Conservation (phyloP, 2,888 invertebrate species). For the Sarcophaga carnaria region DNA sequence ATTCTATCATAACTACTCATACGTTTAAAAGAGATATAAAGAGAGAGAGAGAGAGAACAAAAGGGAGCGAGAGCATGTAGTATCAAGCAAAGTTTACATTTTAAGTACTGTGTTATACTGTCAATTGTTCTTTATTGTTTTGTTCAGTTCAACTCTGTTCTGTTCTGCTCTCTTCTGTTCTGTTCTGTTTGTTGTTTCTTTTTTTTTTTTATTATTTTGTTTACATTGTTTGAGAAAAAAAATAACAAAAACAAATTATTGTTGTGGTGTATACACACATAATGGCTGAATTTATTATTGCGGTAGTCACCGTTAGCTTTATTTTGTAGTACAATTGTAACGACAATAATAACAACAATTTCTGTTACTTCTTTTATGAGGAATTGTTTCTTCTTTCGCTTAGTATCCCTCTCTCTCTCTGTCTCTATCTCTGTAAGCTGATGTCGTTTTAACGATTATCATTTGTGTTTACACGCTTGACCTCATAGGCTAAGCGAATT, state of each 20-base stretch:
- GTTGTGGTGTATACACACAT: too few relatives aligned
- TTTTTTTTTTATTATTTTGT: background rate
- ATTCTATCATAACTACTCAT: too few relatives aligned
- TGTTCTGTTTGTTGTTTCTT: background rate
- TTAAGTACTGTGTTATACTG: background rate
- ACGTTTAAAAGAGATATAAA: too few relatives aligned
- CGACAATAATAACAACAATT: background rate
- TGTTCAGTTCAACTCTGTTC: background rate
- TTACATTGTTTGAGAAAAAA: too few relatives aligned
- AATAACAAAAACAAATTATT: too few relatives aligned
- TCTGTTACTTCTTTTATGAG: background rate
- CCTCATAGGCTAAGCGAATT: too few relatives aligned
- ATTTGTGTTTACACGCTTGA: too few relatives aligned
- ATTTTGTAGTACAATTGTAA: background rate
- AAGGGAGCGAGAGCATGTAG: too few relatives aligned
- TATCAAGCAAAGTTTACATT: background rate
- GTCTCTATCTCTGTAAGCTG: background rate
- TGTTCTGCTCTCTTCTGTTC: background rate
- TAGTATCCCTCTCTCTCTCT: background rate
- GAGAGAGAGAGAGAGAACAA: too few relatives aligned
- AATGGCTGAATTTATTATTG: background rate
- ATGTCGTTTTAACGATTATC: background rate
- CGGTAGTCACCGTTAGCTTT: background rate
- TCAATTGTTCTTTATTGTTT: background rate
- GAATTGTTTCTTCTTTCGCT: background rate